Evolutionary conservation across 2,797 vertebrate genomes (phyloP).

Genomic region (Siniperca obscura): DNA sequence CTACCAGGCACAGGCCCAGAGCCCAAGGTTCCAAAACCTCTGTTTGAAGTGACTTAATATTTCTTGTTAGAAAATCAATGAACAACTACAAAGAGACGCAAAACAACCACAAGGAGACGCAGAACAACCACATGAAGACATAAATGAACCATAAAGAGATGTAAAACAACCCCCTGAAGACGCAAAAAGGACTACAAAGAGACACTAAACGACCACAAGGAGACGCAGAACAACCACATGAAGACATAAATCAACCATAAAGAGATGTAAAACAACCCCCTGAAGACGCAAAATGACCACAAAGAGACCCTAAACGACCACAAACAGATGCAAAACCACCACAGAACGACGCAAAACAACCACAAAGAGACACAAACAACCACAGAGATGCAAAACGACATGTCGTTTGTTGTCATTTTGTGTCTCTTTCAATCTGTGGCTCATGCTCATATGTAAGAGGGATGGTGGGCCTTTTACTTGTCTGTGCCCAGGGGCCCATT

Average conservation of each 20-base stretch:
- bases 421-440: not conserved
- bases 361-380: too few relatives aligned
- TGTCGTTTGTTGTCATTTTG: not conserved
- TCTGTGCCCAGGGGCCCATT: not conserved
- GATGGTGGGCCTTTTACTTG: not conserved
- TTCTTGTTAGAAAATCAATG: not conserved
- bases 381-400: not conserved
- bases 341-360: too few relatives aligned
- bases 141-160: not conserved
- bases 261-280: too few relatives aligned
- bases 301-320: not conserved
- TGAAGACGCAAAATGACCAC: too few relatives aligned
- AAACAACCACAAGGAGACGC: too few relatives aligned
- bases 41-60: not conserved
- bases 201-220: accelerated
- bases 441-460: not conserved
- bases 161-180: not conserved
- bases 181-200: not conserved
- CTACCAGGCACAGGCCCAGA: not conserved
- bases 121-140: not conserved
- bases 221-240: accelerated
- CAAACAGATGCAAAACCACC: not conserved
- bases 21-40: not conserved
- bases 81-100: too few relatives aligned
- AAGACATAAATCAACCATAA: not conserved